These are phyloP conservation scores for Sylvia borin DNA, from an alignment of 2,797 vertebrate species.

Conservation along the genomic window DNA sequence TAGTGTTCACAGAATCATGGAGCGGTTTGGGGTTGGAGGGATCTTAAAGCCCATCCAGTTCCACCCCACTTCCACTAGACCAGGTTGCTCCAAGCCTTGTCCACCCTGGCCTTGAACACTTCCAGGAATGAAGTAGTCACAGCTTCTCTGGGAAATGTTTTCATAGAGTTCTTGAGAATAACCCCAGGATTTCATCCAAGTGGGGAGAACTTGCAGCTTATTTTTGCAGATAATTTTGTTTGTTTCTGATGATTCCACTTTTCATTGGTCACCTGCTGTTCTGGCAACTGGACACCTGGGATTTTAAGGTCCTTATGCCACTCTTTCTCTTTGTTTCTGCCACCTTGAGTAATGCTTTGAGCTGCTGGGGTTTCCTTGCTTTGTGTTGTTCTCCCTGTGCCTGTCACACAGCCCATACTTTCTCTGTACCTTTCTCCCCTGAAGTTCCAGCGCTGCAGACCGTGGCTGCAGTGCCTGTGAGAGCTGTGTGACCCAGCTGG, in stretches of 20 bases:
- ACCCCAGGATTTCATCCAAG: neutral
- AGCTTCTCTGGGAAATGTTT: neutral
- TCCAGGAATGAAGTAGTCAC: neutral
- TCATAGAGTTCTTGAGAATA: neutral
- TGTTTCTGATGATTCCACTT: neutral
- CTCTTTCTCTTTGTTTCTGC: neutral
- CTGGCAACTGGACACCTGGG: neutral
- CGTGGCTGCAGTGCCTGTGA: neutral
- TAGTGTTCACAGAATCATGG: neutral
- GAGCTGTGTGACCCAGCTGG: fast-evolving
- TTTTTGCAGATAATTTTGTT: neutral
- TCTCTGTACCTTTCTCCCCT: neutral
- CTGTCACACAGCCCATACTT: neutral
- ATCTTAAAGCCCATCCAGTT: neutral
- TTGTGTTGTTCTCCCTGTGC: neutral
- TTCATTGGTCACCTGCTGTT: fast-evolving
- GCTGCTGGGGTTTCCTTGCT: neutral
- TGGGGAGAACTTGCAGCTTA: neutral
- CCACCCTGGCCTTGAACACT: neutral
- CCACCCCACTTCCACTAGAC: neutral
- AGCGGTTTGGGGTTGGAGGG: neutral
- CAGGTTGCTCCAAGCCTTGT: neutral
- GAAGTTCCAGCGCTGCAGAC: neutral
- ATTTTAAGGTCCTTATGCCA: neutral
- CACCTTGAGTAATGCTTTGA: neutral